Base-by-base conservation (phyloP, 2,888 invertebrate genomes). In the Drosophila borealis region DNA sequence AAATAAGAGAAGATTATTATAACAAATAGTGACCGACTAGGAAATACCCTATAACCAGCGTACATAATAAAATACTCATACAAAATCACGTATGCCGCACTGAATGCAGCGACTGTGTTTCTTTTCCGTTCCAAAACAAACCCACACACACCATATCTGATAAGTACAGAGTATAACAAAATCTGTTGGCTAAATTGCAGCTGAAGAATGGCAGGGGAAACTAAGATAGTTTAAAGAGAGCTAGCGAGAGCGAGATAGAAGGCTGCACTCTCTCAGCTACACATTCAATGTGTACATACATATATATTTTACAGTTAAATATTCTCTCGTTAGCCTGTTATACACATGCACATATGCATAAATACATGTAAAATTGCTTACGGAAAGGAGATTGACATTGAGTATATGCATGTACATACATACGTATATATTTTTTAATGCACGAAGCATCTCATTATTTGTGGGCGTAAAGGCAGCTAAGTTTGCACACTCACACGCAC, bases 401-500 rank as follows among this genome's bases (percentile, higher is more conserved):
- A 14, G 13, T 48, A 70, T 39, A 21, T 44, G 21, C 19, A 11
- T 44, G 2, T 42, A 14, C 17, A 29, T 41, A 29, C 29, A 29
- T 29, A 29, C 8, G 29, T 8, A 29, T 13, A 10, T 41, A 55
- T 59, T 59, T 64, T 49, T 48, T 59, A 74, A 63, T 44, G 59
- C 56, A 49, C 36, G 21, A 48, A 61, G 65, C 63, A 55, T 66
- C 60, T 51, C 78, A 69, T 66, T 78, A 65, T 60, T 57, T 62
- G 55, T 45, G 60, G 56, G 63, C 44, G 41, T 41, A 10, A 37
- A 29, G n/a, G 10, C 21, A 45, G 33, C 11, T 5, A 6, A 21
- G 11, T 29, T 14, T 48, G n/a, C 25, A 41, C 19, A 64, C 17
- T 44, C 14, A 36, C 21, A 33, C 21, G 34, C 41, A 42, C 19